Base-by-base conservation (phyloP, 2,888 invertebrate species). In the Lymantria monacha region DNA sequence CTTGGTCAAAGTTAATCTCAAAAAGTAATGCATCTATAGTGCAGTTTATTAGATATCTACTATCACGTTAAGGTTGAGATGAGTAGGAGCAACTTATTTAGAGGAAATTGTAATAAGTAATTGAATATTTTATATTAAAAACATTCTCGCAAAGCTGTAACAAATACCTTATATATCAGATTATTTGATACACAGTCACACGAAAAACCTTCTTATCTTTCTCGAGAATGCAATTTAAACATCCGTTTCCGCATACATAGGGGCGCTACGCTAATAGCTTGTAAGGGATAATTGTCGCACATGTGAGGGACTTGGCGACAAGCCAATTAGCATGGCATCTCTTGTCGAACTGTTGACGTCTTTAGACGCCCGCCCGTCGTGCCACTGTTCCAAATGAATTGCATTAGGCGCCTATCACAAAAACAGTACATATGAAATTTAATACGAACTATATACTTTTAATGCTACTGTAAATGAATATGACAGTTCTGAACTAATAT, bases 221-320 rank as follows among this genome's bases (percentile, higher is more conserved):
- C 73, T 76, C 69, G 74, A 70, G 85, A 84, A 85, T 83, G 87
- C 87, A 84, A 88, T 89, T 90, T 83, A 86, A 88, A 90, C 89
- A 90, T 91, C 90, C 91, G 90, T 87, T 91, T 91, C 90, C 90
- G 89, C 81, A 87, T 82, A 79, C 83, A 87, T 79, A 79, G 75
- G 72, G 67, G 70, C 69, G 70, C 69, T 72, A 74, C 70, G 76
- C 83, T 89, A 89, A 90, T 90, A 89, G 87, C 79, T 83, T 79
- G 85, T 87, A 85, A 79, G 85, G 87, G 82, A 87, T 90, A 89
- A 89, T 91, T 89, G 89, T 86, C 63, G 81, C 89, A 91, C 89
- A 89, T 90, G 90, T 90, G 88, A 75, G 72, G 69, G 70, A 70
- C 66, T 70, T 83, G 89, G 90, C 91, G 91, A 90, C 91, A 87